Conservation (phyloP, 2,113 vertebrate genomes). For the Equus quagga region DNA sequence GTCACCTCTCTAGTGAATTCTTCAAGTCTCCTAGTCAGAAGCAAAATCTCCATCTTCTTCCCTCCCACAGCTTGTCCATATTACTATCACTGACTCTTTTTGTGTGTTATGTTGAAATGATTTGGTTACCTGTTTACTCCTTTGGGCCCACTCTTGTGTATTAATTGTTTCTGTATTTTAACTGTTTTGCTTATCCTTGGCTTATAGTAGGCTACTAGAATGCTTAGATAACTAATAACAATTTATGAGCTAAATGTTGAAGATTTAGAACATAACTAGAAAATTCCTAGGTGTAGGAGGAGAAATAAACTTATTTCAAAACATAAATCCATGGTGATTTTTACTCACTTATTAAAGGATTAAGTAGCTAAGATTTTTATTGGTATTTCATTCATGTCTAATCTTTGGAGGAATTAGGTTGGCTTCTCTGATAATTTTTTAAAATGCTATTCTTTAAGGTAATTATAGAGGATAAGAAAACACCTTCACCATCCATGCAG, state of each 20-base stretch:
- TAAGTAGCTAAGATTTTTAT: slow-evolving; percentile 49
- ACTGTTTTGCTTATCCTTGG: neutral
- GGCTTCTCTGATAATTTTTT: neutral
- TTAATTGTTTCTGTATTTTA: neutral
- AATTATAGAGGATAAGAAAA: slow-evolving; percentile 16
- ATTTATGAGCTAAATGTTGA: slow-evolving; percentile 40
- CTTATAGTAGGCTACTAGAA: slow-evolving; percentile 8
- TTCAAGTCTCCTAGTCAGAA: neutral
- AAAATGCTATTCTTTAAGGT: slow-evolving; percentile 29
- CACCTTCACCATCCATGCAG: neutral
- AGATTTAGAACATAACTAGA: slow-evolving; percentile 50
- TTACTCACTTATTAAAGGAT: slow-evolving; percentile 62
- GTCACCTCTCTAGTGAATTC: neutral
- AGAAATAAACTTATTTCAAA: slow-evolving; percentile 66
- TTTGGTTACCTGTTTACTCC: neutral
- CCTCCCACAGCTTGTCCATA: neutral
- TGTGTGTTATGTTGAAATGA: neutral
- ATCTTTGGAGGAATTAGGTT: slow-evolving; percentile 61
- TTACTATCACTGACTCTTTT: neutral
- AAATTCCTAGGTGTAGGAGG: neutral
- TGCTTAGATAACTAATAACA: slow-evolving; percentile 27
- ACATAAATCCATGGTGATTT: slow-evolving; percentile 46
- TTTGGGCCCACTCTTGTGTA: neutral
- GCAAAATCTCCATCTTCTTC: neutral
- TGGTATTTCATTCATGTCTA: slow-evolving; percentile 60